A percentile compares a stretch with the other conserved stretches of the same genome.
Evolutionary conservation across 1,140 invertebrate species (phyloP).

Genomic region (Dinothrombium tinctorium): DNA sequence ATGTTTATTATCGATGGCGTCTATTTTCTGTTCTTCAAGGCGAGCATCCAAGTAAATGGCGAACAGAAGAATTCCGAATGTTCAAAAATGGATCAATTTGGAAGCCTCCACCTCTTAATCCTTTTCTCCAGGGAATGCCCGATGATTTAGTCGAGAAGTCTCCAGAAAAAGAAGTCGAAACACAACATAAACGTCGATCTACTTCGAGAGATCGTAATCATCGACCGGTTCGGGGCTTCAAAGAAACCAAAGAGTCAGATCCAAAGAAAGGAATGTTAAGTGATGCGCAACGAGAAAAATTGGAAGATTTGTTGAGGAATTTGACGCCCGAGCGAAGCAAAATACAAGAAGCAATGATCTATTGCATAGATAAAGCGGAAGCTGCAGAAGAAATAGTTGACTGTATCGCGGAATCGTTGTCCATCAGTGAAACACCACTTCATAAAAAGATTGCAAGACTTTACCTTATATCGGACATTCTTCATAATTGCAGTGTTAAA

Average conservation of each 20-base stretch:
- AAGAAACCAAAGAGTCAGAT: constrained; percentile 7
- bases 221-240: constrained; percentile 15
- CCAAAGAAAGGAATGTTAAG: constrained; percentile 40
- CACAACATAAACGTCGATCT: background rate
- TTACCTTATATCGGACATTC: constrained; percentile 86
- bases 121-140: constrained; percentile 50
- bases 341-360: constrained; percentile 88
- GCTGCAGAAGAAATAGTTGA: constrained; percentile 85
- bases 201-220: background rate
- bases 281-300: constrained; percentile 61
- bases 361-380: constrained; percentile 94
- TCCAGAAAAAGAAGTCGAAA: background rate
- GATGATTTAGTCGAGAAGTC: constrained; percentile 25
- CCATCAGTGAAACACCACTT: constrained; percentile 48
- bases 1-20: constrained; percentile 97
- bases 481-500: constrained; percentile 90
- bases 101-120: constrained; percentile 78
- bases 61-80: constrained; percentile 84
- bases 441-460: constrained; percentile 77
- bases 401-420: constrained; percentile 59
- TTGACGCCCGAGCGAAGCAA: constrained; percentile 60
- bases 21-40: constrained; percentile 88
- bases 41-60: constrained; percentile 78
- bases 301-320: constrained; percentile 71
- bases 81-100: constrained; percentile 85